Evolutionary conservation across 2,797 vertebrate species (phyloP), one percentile per base, ranked within the genome.

Genomic region (Ptychadena robeensis): DNA sequence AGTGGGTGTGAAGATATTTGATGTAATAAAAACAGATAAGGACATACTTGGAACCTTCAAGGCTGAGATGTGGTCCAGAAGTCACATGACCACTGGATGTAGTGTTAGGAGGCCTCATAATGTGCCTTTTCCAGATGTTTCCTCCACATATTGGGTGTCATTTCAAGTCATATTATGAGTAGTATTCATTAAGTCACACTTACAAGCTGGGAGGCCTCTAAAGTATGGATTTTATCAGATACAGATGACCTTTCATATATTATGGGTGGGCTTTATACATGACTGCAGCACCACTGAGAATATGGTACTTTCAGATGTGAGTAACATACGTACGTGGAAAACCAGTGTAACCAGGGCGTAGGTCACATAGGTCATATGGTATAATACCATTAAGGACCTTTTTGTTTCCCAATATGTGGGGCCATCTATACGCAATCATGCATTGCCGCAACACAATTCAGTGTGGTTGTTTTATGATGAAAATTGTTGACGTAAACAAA

Each of bases 61-160:
- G 32, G 18, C 18, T n/a, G 53, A 57, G 67, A 15, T 27, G 37
- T 74, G 22, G 34, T 35, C 70, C 31, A 30, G n/a, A 66, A 66
- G 66, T 74, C 31, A 22, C 27, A 28, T 25, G 59, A 61, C n/a
- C 10, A 25, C 70, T 48, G 27, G 25, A 28, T 8, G 53, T 6
- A 6, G 30, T 35, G 40, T 9, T 30, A 68, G 68, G 11, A 27
- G 34, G 67, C 31, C 67, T 63, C 30, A 40, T 5, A 74, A 30
- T n/a, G 15, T 34, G 53, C 57, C 64, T 66, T 48, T 44, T 74
- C 80, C 80, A 81, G 71, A 81, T 81, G 80, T 74, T 74, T 74
- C 64, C 63, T 30, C 38, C 32, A 38, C 10, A 12, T 67, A 81
- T 81, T 81, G 44, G 27, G 63, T 81, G 71, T 81, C 73, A 63